Conservation (phyloP, 2,113 vertebrate species). For the Paramisgurnus dabryanus region DNA sequence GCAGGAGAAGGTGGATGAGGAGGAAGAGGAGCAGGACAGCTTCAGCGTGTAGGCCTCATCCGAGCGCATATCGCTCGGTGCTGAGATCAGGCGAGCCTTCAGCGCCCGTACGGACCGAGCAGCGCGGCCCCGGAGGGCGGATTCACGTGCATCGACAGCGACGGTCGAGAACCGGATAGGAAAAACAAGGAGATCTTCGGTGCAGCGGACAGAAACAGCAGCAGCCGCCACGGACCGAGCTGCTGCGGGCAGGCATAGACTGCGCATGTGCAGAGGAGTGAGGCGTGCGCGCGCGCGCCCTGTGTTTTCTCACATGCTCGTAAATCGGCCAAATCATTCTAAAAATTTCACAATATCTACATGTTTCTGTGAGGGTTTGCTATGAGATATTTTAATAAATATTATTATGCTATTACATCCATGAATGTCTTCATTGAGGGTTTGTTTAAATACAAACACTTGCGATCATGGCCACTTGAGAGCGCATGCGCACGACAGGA, state of each 20-base stretch:
- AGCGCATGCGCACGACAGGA: too few relatives aligned
- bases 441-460: too few relatives aligned
- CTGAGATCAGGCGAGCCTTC: constrained; percentile 65
- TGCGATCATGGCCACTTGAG: too few relatives aligned
- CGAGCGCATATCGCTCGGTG: constrained; percentile 77
- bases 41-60: constrained; percentile 87
- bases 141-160: constrained; percentile 47
- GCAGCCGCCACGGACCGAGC: constrained; percentile 76
- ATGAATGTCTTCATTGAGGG: too few relatives aligned
- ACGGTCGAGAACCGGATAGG: constrained; percentile 38
- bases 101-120: constrained; percentile 63
- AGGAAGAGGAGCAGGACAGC: constrained; percentile 66
- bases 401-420: too few relatives aligned
- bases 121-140: constrained; percentile 62
- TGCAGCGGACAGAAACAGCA: constrained; percentile 71
- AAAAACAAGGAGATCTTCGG: constrained; percentile 40
- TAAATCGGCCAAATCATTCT: too few relatives aligned
- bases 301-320: too few relatives aligned
- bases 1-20: constrained; percentile 66
- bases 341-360: too few relatives aligned
- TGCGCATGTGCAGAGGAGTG: constrained; percentile 77
- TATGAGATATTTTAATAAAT: too few relatives aligned
- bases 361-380: too few relatives aligned
- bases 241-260: constrained; percentile 57
- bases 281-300: neutral